Evolutionary conservation across 1,140 invertebrate genomes (phyloP), one percentile per base, ranked within the genome.

Genomic region (Harpegnathos saltator): DNA sequence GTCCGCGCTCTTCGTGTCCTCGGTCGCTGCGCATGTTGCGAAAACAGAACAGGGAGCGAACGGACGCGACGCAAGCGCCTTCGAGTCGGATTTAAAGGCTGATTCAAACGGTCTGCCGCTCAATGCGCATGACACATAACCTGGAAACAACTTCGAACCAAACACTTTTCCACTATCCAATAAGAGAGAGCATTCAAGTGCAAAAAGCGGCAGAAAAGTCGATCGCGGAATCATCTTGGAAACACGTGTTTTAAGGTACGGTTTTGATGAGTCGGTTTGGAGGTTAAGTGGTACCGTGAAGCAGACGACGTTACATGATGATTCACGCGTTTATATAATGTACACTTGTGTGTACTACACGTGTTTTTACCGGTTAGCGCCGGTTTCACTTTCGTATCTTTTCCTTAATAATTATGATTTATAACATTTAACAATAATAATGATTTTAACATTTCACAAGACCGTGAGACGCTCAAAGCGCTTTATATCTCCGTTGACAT

Each of bases 261-360:
- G 0, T 73, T 44, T 19, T 33, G 19, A 17, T 19, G 44, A n/a
- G 5, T 44, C 9, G n/a, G 52, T 54, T 3, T 24, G 54, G 62
- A 54, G 62, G 48, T 77, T 77, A 77, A 62, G 29, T n/a, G 12
- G 15, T 4, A 44, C 1, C 22, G 59, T 50, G n/a, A 24, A 66
- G 74, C 74, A 77, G 74, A 77, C 74, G 73, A 77, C 44, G 19
- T n/a, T n/a, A n/a, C n/a, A n/a, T 9, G 11, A n/a, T 58, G 26
- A 22, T 29, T 44, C 59, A 22, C 14, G 62, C n/a, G 24, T 17
- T 24, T 38, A 50, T 19, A 15, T 65, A 38, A 72, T 7, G 9
- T 14, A 9, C 19, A 12, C 38, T 9, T 11, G 3, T 44, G 38
- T 44, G 38, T 44, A 15, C 14, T 19, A 15, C 65, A 77, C 61